Conservation (phyloP, 1,140 invertebrate genomes). For the Phenacoccus solenopsis region DNA sequence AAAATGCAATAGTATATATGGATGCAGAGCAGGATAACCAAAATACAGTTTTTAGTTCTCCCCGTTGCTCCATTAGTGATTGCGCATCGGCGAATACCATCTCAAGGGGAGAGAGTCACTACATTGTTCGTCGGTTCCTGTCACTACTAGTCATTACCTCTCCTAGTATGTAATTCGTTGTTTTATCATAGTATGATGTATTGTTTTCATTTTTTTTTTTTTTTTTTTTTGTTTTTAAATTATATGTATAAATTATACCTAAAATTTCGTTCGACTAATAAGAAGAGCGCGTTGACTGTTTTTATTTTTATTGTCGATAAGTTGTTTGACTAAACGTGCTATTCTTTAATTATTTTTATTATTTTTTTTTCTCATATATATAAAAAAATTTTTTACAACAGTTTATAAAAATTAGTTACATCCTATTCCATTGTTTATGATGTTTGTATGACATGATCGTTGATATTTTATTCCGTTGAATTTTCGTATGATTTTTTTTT, state of each 20-base stretch:
- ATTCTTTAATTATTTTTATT: not conserved
- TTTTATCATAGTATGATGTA: not conserved
- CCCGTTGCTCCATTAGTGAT: slow-evolving; percentile 14
- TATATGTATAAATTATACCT: slow-evolving; percentile 6
- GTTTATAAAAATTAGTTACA: not conserved
- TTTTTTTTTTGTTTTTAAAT: slow-evolving; percentile 5
- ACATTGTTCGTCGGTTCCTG: slow-evolving; percentile 11
- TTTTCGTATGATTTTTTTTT: not conserved
- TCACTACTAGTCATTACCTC: slow-evolving; percentile 13
- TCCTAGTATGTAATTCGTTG: slow-evolving; percentile 17
- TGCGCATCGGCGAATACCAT: slow-evolving; percentile 6
- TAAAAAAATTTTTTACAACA: not conserved
- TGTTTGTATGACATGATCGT: not conserved
- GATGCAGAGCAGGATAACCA: not conserved
- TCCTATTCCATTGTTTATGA: not conserved
- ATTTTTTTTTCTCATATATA: slow-evolving; percentile 1
- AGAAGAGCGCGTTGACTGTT: slow-evolving; percentile 1
- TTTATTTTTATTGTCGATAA: not conserved
- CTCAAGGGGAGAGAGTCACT: slow-evolving; percentile 15
- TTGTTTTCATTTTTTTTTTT: not conserved
- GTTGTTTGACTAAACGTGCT: not conserved
- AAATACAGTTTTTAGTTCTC: slow-evolving; percentile 13
- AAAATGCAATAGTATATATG: not conserved
- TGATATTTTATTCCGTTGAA: not conserved
- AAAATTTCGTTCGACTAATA: slow-evolving; percentile 2